Evolutionary conservation across 2,113 vertebrate species (phyloP).

Genomic region (Cyanistes caeruleus): DNA sequence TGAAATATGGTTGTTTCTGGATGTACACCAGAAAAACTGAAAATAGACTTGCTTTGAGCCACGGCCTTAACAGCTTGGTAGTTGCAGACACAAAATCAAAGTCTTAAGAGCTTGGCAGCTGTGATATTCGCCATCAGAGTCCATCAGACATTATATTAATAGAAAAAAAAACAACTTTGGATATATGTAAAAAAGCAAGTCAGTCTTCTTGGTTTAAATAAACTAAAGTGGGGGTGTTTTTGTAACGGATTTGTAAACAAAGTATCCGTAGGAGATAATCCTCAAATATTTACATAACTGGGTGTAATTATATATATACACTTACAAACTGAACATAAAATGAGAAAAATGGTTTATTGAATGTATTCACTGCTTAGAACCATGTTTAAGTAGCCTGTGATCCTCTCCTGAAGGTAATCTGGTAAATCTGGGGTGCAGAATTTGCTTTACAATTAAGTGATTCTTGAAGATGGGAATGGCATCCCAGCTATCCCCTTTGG

Average conservation of each 20-base stretch:
- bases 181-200: background rate
- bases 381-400: background rate
- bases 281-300: background rate
- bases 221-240: background rate
- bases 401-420: background rate
- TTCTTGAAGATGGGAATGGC: background rate
- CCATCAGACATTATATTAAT: background rate
- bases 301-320: background rate
- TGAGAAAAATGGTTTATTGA: background rate
- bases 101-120: background rate
- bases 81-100: background rate
- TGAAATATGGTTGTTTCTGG: slow-evolving; percentile 11
- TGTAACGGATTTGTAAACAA: background rate
- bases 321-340: background rate
- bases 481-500: background rate
- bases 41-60: background rate
- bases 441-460: background rate
- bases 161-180: background rate
- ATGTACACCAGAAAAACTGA: background rate
- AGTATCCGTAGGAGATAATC: background rate
- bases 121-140: background rate
- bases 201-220: background rate
- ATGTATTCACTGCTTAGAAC: background rate
- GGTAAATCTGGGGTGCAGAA: background rate
- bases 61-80: background rate